Base-by-base conservation (phyloP, 2,113 vertebrate genomes). In the Malaclemys terrapin region DNA sequence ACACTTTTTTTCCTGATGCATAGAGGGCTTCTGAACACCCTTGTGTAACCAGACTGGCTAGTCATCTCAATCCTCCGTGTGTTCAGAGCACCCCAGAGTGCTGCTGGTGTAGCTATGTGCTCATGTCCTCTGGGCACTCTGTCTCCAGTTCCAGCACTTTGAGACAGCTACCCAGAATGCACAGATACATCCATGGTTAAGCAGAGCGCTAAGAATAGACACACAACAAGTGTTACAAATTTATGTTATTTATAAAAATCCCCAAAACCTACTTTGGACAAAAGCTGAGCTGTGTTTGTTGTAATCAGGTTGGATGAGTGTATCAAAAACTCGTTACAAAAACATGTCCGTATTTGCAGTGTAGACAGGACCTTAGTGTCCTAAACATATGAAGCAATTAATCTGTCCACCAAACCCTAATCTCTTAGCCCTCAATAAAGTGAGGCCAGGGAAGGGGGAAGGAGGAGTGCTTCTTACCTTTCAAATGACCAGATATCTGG, bases 271-370 rank as follows among this genome's bases (percentile, higher is more conserved):
- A 24, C 10, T 22, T 69, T 5, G 69, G 38, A 2, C 2, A 29
- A 38, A 25, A 27, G 53, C 86, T 76, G 16, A 25, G 45, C 6
- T 0, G 0, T 3, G 0, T 16, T 47, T 25, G 53, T 83, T 80
- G 79, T 59, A 6, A 1, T 0, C 0, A 9, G 79, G 45, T 57
- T 5, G 31, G 56, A 12, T 1, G 0, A 31, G 80, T 0, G 0
- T 5, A 5, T 0, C 3, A 47, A 62, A 52, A 49, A 31, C 20
- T 31, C 1, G 2, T 25, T 45, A 76, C 22, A 45, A 76, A 42
- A 25, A 76, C 0, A 4, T 2, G 38, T 38, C 52, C 5, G 11
- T 1, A 0, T 1, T 2, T 50, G 16, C 4, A 81, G 10, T 1
- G 4, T 1, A 10, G 45, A 20, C 29, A 47, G 14, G 75, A 38